Conservation (phyloP, 2,113 vertebrate genomes). For the Hemichromis elongatus region DNA sequence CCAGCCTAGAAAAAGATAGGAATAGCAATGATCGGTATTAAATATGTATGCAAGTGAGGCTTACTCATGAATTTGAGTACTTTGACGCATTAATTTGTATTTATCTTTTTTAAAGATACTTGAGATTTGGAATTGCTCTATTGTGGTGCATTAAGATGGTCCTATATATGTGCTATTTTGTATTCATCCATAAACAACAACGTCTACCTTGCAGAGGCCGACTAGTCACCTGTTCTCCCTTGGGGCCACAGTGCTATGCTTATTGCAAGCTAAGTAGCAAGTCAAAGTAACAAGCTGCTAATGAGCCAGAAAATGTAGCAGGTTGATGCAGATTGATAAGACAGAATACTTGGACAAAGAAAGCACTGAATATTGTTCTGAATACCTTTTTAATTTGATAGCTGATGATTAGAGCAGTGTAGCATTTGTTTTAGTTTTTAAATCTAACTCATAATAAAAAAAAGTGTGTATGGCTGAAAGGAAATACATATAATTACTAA, state of each 20-base stretch:
- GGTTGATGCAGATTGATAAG: slow-evolving; percentile 24
- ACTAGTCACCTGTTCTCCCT: slow-evolving; percentile 22
- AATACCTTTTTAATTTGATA: background rate
- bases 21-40: background rate
- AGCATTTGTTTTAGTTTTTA: background rate
- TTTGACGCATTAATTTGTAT: background rate
- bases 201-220: background rate
- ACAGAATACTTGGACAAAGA: slow-evolving; percentile 4
- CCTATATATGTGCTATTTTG: background rate
- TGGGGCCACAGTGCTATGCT: slow-evolving; percentile 19
- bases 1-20: background rate
- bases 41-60: background rate
- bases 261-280: slow-evolving; percentile 37
- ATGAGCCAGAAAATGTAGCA: slow-evolving; percentile 32
- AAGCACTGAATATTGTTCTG: background rate
- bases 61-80: background rate
- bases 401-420: background rate
- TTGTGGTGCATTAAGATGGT: background rate
- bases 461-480: background rate
- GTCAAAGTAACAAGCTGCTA: slow-evolving; percentile 17
- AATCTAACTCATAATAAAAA: background rate
- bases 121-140: background rate
- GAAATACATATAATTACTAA: background rate
- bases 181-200: slow-evolving; percentile 30
- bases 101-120: background rate